A percentile compares a stretch with the other conserved stretches of the same genome.
These are phyloP conservation scores for Anableps anableps DNA, from an alignment of 2,797 vertebrate species.

Conservation along the genomic window DNA sequence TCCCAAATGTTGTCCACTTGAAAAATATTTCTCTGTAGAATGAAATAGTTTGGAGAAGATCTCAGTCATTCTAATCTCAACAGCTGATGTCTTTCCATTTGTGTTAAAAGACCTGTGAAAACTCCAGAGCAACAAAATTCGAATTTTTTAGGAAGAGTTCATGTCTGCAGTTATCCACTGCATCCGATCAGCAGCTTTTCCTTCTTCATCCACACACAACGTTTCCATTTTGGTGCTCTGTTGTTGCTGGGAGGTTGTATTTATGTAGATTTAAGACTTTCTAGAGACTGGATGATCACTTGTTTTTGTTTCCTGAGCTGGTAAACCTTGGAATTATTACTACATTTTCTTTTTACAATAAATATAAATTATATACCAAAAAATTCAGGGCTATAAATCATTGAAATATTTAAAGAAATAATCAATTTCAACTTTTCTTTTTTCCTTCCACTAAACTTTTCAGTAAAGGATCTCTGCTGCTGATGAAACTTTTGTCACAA, in stretches of 20 bases:
- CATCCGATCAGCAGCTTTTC: neutral
- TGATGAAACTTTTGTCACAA: conserved; percentile 62
- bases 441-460: conserved; percentile 20
- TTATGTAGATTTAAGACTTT: neutral
- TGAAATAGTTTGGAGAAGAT: neutral
- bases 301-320: conserved; percentile 4
- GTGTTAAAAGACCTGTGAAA: neutral
- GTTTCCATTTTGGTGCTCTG: neutral
- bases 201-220: neutral
- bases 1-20: neutral
- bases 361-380: conserved; percentile 11
- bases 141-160: neutral
- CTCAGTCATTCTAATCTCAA: neutral
- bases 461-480: conserved; percentile 55
- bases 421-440: conserved; percentile 22
- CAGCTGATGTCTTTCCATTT: neutral
- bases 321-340: neutral
- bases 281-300: neutral
- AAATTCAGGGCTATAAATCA: conserved; percentile 6
- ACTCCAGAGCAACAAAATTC: neutral
- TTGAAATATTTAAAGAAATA: conserved; percentile 42
- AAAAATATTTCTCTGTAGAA: neutral
- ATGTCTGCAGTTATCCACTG: neutral
- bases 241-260: neutral
- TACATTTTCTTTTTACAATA: conserved; percentile 7